Percentiles rank a stretch among this genome's conserved stretches.
These are phyloP conservation scores for Acleris holmiana DNA, from an alignment of 2,888 invertebrate species.

Conservation along the genomic window DNA sequence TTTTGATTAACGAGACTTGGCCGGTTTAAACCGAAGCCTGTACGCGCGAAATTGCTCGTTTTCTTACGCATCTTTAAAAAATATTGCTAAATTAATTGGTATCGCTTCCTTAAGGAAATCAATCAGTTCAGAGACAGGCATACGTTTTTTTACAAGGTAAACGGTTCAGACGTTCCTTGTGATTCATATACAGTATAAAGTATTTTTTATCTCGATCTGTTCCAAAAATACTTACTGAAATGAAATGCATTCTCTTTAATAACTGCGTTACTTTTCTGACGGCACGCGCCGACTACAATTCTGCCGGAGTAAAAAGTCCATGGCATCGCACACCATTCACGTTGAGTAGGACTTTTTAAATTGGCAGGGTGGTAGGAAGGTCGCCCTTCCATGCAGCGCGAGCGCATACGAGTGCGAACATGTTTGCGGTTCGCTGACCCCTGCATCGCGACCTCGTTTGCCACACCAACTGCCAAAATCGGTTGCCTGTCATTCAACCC, in stretches of 20 bases:
- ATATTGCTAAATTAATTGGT: too few species aligned
- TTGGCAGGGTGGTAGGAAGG: slow-evolving; percentile 47
- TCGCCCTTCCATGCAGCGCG: slow-evolving; percentile 47
- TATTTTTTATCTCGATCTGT: neutral
- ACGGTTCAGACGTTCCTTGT: neutral
- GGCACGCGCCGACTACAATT: slow-evolving; percentile 44
- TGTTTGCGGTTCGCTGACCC: slow-evolving; percentile 68
- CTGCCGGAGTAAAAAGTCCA: slow-evolving; percentile 41
- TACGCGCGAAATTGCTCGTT: too few species aligned
- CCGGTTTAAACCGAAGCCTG: too few species aligned
- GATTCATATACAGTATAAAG: slow-evolving; percentile 3
- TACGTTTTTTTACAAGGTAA: too few species aligned
- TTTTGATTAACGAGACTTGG: too few species aligned
- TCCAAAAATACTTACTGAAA: slow-evolving; percentile 27
- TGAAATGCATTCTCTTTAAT: slow-evolving; percentile 35
- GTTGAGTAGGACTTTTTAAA: slow-evolving; percentile 40
- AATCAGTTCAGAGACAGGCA: too few species aligned
- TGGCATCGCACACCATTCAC: slow-evolving; percentile 40
- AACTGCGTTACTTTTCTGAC: slow-evolving; percentile 38
- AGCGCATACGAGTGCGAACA: slow-evolving; percentile 57
- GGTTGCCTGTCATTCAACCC: slow-evolving; percentile 34
- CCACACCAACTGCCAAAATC: slow-evolving; percentile 50
- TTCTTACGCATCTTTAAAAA: too few species aligned
- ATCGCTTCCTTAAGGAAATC: too few species aligned
- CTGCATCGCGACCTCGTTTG: slow-evolving; percentile 51